Percentiles rank a stretch among this genome's conserved stretches.
phyloP scores from a whole-genome alignment of 2,797 vertebrate species.

The Microtus obscurus region DNA sequence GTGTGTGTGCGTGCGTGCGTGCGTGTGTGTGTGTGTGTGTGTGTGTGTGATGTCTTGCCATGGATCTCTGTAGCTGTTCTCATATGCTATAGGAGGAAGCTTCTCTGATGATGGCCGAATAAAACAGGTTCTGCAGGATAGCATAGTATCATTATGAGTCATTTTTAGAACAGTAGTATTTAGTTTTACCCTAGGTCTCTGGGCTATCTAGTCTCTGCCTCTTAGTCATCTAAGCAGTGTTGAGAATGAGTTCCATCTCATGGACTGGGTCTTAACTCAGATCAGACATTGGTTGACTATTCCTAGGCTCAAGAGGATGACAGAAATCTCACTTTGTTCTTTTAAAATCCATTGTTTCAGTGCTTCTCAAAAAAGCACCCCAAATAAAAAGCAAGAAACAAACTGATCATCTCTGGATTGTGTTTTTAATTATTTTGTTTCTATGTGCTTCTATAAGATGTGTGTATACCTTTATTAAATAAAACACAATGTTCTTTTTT shows the following conservation, averaged over 20 bases:
- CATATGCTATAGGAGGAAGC: background rate
- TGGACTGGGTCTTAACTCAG: background rate
- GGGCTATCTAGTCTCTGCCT: background rate
- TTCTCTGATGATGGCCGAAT: background rate
- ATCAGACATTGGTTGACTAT: background rate
- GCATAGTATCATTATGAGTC: background rate
- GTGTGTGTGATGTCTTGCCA: background rate
- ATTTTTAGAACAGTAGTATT: background rate
- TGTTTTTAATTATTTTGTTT: background rate
- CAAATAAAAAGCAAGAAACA: background rate
- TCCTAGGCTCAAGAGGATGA: background rate
- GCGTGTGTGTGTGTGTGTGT: no score
- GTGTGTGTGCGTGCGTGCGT: no score
- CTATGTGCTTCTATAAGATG: background rate
- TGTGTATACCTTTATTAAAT: background rate
- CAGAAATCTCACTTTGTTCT: conserved; percentile 16
- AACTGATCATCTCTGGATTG: background rate
- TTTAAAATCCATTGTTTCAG: background rate
- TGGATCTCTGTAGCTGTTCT: background rate
- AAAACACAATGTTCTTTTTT: background rate
- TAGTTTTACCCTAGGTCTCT: background rate
- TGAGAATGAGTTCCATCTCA: background rate
- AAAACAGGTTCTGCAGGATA: background rate
- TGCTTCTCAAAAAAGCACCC: background rate
- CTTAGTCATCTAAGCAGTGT: background rate